Percentiles rank a stretch among this genome's conserved stretches.
Conservation (phyloP, 2,888 invertebrate genomes). For the Ecliptopera silaceata region DNA sequence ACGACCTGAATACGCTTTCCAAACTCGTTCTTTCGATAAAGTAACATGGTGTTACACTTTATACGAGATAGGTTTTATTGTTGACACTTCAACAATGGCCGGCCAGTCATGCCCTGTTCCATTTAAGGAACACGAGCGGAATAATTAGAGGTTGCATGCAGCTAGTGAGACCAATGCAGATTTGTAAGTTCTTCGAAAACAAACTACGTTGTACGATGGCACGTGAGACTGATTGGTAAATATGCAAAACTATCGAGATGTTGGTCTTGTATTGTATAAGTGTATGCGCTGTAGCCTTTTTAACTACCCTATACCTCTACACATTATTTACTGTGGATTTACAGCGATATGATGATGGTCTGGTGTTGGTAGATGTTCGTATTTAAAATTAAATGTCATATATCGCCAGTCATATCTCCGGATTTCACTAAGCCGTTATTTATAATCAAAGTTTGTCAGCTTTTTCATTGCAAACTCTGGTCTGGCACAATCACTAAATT, state of each 20-base stretch:
- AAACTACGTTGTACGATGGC: slow-evolving; percentile 2
- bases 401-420: too few relatives aligned
- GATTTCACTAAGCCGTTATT: too few relatives aligned
- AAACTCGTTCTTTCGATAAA: slow-evolving; percentile 71
- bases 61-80: slow-evolving; percentile 40
- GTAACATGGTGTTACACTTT: slow-evolving; percentile 44
- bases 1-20: slow-evolving; percentile 71
- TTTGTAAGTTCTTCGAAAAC: slow-evolving; percentile 17
- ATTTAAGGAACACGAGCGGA: slow-evolving; percentile 43
- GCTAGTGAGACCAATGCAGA: slow-evolving; percentile 19
- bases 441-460: too few relatives aligned
- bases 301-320: too few relatives aligned
- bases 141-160: slow-evolving; percentile 21
- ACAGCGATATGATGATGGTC: too few relatives aligned
- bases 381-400: too few relatives aligned
- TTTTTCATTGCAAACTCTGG: too few relatives aligned
- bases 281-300: too few relatives aligned
- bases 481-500: too few relatives aligned
- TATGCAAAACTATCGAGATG: not conserved
- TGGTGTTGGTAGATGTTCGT: too few relatives aligned
- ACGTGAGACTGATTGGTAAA: slow-evolving; percentile 3
- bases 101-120: slow-evolving; percentile 47
- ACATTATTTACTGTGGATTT: too few relatives aligned
- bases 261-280: too few relatives aligned
- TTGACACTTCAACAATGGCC: slow-evolving; percentile 52